Conservation (phyloP, 2,113 vertebrate species). For the Girardinichthys multiradiatus region DNA sequence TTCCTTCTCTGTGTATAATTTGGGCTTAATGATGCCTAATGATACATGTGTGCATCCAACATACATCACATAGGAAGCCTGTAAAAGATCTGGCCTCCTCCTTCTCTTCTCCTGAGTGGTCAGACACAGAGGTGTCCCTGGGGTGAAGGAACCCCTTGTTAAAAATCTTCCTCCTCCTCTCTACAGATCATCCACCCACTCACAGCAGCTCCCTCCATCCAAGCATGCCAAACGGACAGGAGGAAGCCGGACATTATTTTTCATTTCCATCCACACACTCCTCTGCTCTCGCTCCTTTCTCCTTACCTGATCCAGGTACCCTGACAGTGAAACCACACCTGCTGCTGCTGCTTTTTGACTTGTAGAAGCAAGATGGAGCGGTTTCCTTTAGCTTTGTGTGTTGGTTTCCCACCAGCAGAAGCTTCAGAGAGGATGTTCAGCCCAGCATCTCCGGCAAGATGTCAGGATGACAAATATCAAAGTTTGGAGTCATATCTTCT, state of each 20-base stretch:
- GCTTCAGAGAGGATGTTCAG: background rate
- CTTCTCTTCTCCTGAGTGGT: background rate
- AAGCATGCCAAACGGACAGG: slow-evolving; percentile 26
- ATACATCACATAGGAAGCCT: slow-evolving; percentile 17
- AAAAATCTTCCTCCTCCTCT: slow-evolving; percentile 37
- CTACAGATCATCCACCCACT: slow-evolving; percentile 6
- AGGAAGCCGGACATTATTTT: slow-evolving; percentile 23
- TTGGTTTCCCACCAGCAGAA: too few species aligned
- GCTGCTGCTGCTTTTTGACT: too few species aligned
- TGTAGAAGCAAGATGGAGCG: too few species aligned
- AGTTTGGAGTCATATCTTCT: too few species aligned
- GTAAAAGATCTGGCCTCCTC: background rate
- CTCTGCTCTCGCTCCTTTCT: slow-evolving; percentile 2
- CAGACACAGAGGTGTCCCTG: slow-evolving; percentile 33
- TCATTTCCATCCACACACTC: background rate
- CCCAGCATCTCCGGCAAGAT: background rate
- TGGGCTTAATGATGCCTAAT: slow-evolving; percentile 75
- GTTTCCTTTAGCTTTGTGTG: too few species aligned
- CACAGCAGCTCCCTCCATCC: background rate
- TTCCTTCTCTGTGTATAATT: slow-evolving; percentile 73
- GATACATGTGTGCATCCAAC: slow-evolving; percentile 65
- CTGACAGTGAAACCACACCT: too few species aligned
- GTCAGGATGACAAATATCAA: too few species aligned
- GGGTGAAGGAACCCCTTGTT: slow-evolving; percentile 36
- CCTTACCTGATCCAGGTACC: slow-evolving; percentile 13